Conservation (phyloP, 2,888 invertebrate species). For the Ypsolopha scabrella region DNA sequence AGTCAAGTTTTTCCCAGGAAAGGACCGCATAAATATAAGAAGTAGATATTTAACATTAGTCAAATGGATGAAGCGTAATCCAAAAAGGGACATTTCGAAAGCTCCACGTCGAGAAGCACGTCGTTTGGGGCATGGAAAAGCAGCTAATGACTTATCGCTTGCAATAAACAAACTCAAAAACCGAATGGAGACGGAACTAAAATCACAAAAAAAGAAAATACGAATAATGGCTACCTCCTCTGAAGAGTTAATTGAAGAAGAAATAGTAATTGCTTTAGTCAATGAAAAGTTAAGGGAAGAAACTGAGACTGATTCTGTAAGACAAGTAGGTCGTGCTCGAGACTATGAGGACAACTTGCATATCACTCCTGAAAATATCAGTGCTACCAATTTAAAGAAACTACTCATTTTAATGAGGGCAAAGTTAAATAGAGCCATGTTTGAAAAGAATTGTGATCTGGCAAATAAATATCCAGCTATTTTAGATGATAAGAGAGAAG, state of each 20-base stretch:
- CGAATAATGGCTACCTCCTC: constrained; percentile 26
- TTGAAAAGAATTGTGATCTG: constrained; percentile 20
- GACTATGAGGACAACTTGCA: constrained; percentile 5
- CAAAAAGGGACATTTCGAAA: constrained; percentile 33
- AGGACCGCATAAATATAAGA: constrained; percentile 70
- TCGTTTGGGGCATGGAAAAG: constrained; percentile 32
- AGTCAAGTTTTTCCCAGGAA: constrained; percentile 60
- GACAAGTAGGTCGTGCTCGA: constrained; percentile 6
- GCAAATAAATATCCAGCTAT: constrained; percentile 23
- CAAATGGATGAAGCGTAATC: constrained; percentile 60
- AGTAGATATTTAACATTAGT: constrained; percentile 70
- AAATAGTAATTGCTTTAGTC: constrained; percentile 29
- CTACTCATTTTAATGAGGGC: constrained; percentile 34
- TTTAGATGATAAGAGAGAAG: constrained; percentile 13
- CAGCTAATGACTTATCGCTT: constrained; percentile 29
- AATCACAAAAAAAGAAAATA: constrained; percentile 19
- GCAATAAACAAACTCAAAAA: constrained; percentile 45
- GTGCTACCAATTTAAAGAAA: constrained; percentile 32
- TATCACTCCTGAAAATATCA: constrained; percentile 9
- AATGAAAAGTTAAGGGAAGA: constrained; percentile 25
- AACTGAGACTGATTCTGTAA: constrained; percentile 13
- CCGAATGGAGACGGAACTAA: constrained; percentile 30
- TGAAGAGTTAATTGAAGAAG: constrained; percentile 37
- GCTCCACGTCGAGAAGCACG: constrained; percentile 49
- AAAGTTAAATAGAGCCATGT: constrained; percentile 24